Base-by-base conservation (phyloP, 2,797 vertebrate genomes). In the Artibeus jamaicensis region DNA sequence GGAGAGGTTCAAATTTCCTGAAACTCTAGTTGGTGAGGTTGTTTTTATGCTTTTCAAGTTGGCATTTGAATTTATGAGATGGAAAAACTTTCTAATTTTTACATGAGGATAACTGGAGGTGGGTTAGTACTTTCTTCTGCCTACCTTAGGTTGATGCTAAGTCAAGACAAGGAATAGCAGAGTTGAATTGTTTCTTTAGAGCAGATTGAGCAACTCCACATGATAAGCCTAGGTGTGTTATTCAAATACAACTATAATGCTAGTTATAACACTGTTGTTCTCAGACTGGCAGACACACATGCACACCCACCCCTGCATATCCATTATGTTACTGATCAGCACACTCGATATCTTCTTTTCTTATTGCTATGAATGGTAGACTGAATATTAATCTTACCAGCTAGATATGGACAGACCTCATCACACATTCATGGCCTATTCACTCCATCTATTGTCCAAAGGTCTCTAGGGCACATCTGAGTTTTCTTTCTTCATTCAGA, bases 21-120 rank as follows among this genome's bases (percentile, higher is more conserved):
- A 86, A 91, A 90, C 59, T 79, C 39, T 29, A 76, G 29, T 73
- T 93, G 65, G n/a, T 81, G 76, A 85, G 15, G 55, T 16, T 83
- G 5, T 95, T 82, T 53, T 89, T 74, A 34, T 34, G 29, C 22
- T 83, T 97, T 96, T 90, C 34, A 88, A 76, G 9, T 85, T 96
- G 81, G 55, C 39, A 59, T 44, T 79, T 86, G 82, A 81, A 57
- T 46, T 76, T 91, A 21, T 32, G 57, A 86, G 16, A 39, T 87
- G 53, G 14, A 50, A 92, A 62, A 68, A 39, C 1, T 12, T 77
- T 71, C 24, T 88, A 1, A 21, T 42, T 95, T 97, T 88, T 37
- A 71, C 34, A 9, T 46, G n/a, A 70, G 21, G 34, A 55, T 78
- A 46, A 42, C 0, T 22, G 6, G 11, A 12, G 21, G 9, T 55